Base-by-base conservation (phyloP, 2,888 invertebrate genomes). In the Linnaemya vulpina region DNA sequence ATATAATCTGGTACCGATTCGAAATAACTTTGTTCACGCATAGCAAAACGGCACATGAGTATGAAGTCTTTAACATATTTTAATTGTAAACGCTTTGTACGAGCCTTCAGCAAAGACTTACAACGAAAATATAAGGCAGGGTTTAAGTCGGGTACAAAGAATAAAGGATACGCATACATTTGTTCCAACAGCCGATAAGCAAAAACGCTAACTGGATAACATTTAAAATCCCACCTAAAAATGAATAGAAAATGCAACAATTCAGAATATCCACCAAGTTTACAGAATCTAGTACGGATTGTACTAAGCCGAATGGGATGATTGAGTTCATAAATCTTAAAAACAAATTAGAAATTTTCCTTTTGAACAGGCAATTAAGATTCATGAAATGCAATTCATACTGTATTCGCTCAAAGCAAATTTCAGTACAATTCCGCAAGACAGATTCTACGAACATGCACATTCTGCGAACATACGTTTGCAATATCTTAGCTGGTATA, bases 201-300 rank as follows among this genome's bases (percentile, higher is more conserved):
- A 92, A 97, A 97, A 88, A 95, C 96, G 13, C 96, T 96, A 13
- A 97, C 97, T n/a, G 95, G 94, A 93, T 95, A 96, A 89, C 95
- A 95, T 81, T 91, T 94, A 90, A 91, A 93, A 84, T 93, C 92
- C 92, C 93, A 93, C 43, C 90, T 91, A 40, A 30, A 88, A 62
- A 15, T 13, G 25, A 40, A 60, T n/a, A 46, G n/a, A 2, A 58
- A 15, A 7, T 22, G 4, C 13, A 43, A 46, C 10, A 30, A 15
- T 20, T 73, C 13, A 46, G n/a, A 9, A 38, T 38, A 38, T 8
- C 9, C 38, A 38, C 1, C 38, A 1, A 5, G 38, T 38, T 40
- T 1, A 40, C 11, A 40, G 40, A 40, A 40, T 40, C 11, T 3
- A 40, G 13, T 1, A 40, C 40, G 40, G 11, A 40, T 40, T 40